Base-by-base conservation (phyloP, 2,113 vertebrate species). In the Ursus arctos region DNA sequence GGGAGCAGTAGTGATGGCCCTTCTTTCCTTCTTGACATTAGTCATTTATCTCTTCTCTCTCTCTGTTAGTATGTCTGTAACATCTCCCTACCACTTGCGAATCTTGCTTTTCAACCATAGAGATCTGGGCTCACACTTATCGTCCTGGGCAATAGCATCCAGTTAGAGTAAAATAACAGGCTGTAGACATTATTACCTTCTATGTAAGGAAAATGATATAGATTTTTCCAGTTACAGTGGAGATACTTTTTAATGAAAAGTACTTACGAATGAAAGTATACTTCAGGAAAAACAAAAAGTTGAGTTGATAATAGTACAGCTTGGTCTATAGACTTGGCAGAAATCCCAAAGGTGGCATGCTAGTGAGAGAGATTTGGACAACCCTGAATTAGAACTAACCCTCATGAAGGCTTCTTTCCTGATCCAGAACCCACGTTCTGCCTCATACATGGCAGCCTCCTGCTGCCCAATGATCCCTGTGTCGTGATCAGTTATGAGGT, bases 161-260 rank as follows among this genome's bases (percentile, higher is more conserved):
- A 33, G 63, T 36, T 26, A 72, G 65, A 94, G 31, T 71, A 74
- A 84, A 88, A 2, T 43, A 90, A 26, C 65, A 87, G 74, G 47
- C 36, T 63, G 14, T 19, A 86, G 55, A 33, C 61, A 57, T 26
- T 36, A 9, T 94, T 80, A 63, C 57, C 63, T 72, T 90, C 80
- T 90, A 18, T 69, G 36, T 80, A 36, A 87, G 33, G 72, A 74
- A 85, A 63, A 26, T 55, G 61, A 86, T 43, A 36, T n/a, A 80
- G 53, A 80, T 40, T 86, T 79, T 81, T 26, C 87, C 63, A 55
- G 53, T 94, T 86, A 80, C 18, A 69, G 26, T 7, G 57, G 14
- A 69, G 59, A 40, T 24, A 79, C 28, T 94, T 91, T 94, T 90
- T 71, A 85, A 47, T 53, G 87, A 71, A 63, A 88, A 89, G 51